These are phyloP conservation scores for Buphagus erythrorhynchus DNA, from an alignment of 2,797 vertebrate species.

Conservation along the genomic window DNA sequence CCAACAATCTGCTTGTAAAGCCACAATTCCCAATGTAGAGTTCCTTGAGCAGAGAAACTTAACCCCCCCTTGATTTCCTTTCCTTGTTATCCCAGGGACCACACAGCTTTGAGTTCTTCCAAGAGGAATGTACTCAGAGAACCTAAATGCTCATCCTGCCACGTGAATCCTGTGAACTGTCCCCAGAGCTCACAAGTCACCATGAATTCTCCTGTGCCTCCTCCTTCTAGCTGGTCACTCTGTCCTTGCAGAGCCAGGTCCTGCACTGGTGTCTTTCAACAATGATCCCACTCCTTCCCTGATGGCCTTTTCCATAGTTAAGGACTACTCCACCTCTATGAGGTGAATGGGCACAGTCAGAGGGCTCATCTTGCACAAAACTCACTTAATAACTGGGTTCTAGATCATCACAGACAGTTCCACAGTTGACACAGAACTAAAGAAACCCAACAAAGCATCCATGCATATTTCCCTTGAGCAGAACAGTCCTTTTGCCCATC, in stretches of 20 bases:
- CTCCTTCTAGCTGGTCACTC: not conserved
- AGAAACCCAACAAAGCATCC: not conserved
- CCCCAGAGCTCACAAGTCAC: not conserved
- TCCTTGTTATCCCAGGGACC: not conserved
- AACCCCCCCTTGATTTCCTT: rapidly evolving
- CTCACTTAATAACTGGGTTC: not conserved
- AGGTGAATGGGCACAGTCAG: not conserved
- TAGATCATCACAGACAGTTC: not conserved
- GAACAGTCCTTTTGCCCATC: not conserved
- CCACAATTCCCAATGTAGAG: rapidly evolving
- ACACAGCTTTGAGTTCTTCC: not conserved
- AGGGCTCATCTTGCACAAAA: not conserved
- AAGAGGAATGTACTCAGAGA: not conserved
- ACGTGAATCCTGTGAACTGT: rapidly evolving
- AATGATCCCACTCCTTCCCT: not conserved
- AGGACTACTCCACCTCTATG: rapidly evolving
- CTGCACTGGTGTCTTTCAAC: not conserved
- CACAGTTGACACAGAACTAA: not conserved
- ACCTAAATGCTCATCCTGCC: not conserved
- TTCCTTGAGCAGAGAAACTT: not conserved
- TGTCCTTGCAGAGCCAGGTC: not conserved
- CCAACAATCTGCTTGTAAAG: not conserved
- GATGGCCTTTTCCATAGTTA: not conserved
- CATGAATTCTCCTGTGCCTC: rapidly evolving
- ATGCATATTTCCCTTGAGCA: not conserved